A percentile compares a stretch with the other conserved stretches of the same genome.
These are phyloP conservation scores for Poecilus cupreus DNA, from an alignment of 2,888 invertebrate genomes.

Conservation along the genomic window DNA sequence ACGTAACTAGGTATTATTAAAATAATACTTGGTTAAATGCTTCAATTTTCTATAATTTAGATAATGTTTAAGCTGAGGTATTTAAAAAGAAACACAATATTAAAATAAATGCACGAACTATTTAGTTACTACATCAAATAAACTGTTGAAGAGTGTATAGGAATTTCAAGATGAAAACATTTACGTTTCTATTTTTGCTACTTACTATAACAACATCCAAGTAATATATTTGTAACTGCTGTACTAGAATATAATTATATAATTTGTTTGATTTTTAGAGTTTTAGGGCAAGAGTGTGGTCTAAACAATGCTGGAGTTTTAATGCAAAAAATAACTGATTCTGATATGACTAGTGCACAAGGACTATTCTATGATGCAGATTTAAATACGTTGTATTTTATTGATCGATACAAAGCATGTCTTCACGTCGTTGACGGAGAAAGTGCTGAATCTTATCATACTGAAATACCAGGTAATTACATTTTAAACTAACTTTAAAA, in stretches of 20 bases:
- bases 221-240: neutral
- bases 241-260: neutral
- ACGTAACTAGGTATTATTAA: too few species aligned
- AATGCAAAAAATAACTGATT: neutral
- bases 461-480: neutral
- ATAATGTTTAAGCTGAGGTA: neutral
- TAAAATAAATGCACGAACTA: neutral
- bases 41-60: constrained; percentile 5
- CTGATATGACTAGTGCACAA: neutral
- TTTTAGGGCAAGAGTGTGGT: neutral
- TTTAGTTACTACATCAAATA: neutral
- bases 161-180: too few species aligned
- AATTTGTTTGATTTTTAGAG: neutral
- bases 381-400: neutral
- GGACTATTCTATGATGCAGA: neutral
- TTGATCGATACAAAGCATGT: neutral
- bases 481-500: neutral
- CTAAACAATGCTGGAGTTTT: neutral
- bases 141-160: too few species aligned
- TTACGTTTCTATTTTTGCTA: too few species aligned
- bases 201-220: too few species aligned
- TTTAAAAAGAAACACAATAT: neutral
- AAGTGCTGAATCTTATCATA: neutral
- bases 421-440: neutral
- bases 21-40: neutral